phyloP scores from a whole-genome alignment of 2,888 invertebrate genomes.

The Microdon myrmicae region DNA sequence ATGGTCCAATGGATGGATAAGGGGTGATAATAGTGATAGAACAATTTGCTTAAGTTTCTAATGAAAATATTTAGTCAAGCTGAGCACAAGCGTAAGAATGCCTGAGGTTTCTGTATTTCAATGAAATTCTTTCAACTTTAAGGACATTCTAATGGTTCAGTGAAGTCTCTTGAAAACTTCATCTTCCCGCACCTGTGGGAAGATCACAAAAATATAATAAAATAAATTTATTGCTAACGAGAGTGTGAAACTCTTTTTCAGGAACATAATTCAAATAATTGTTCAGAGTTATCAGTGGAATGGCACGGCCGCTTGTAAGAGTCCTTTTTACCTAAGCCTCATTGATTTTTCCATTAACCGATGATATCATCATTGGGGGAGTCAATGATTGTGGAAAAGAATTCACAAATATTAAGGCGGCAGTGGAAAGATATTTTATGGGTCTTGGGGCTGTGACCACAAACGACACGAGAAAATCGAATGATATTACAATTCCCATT shows the following conservation, averaged over 20 bases:
- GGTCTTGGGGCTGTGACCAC: conserved; percentile 13
- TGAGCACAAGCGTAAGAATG: too few relatives aligned
- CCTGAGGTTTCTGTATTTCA: too few relatives aligned
- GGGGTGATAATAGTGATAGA: conserved; percentile 34
- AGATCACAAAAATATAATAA: too few relatives aligned
- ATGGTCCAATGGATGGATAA: conserved; percentile 46
- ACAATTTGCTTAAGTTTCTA: conserved; percentile 4
- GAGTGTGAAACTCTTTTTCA: conserved; percentile 21
- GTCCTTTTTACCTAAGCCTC: conserved; percentile 37
- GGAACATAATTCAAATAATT: conserved; percentile 28
- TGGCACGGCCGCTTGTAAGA: conserved; percentile 16
- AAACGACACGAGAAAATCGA: conserved; percentile 4
- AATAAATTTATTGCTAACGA: conserved; percentile 22
- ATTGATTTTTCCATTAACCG: conserved; percentile 51
- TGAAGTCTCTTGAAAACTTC: conserved; percentile 1
- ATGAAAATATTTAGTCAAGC: too few relatives aligned
- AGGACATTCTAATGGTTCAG: background rate
- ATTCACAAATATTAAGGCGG: conserved; percentile 24
- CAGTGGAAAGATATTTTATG: conserved; percentile 17
- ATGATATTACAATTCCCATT: conserved; percentile 17
- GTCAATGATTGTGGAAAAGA: conserved; percentile 13
- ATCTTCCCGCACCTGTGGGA: too few relatives aligned
- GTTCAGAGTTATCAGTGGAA: conserved; percentile 34
- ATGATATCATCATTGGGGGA: conserved; percentile 27
- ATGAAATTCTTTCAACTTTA: background rate